Evolutionary conservation across 2,888 invertebrate genomes (phyloP).

Genomic region (Homarus gammarus): DNA sequence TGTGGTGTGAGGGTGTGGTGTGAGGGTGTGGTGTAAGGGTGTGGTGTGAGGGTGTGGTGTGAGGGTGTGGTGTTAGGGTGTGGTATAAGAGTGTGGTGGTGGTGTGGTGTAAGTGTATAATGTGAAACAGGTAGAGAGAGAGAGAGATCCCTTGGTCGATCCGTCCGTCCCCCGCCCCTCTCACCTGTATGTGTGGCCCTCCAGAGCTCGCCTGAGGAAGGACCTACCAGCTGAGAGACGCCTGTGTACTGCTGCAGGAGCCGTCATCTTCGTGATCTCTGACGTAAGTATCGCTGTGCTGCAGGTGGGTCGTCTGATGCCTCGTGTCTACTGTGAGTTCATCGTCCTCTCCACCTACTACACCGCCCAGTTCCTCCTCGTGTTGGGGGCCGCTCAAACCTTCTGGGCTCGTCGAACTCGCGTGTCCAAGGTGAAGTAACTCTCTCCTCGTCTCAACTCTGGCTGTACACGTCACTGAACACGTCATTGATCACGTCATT

Average conservation of each 20-base stretch:
- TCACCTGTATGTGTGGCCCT: neutral
- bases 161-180: no score
- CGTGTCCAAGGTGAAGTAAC: neutral
- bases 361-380: constrained; percentile 28
- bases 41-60: no score
- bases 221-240: neutral
- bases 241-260: constrained; percentile 1
- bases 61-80: no score
- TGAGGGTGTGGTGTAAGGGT: no score
- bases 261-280: constrained; percentile 27
- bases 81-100: no score
- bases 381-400: constrained; percentile 1
- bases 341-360: constrained; percentile 49
- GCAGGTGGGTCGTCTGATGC: constrained; percentile 21
- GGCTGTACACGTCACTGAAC: neutral
- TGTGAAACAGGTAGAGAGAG: no score
- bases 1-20: no score
- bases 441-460: neutral
- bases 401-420: constrained; percentile 24
- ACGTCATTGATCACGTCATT: neutral
- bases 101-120: no score
- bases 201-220: neutral
- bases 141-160: no score
- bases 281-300: constrained; percentile 23
- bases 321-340: constrained; percentile 1